phyloP scores from a whole-genome alignment of 2,797 vertebrate species.

The Nasua narica region DNA sequence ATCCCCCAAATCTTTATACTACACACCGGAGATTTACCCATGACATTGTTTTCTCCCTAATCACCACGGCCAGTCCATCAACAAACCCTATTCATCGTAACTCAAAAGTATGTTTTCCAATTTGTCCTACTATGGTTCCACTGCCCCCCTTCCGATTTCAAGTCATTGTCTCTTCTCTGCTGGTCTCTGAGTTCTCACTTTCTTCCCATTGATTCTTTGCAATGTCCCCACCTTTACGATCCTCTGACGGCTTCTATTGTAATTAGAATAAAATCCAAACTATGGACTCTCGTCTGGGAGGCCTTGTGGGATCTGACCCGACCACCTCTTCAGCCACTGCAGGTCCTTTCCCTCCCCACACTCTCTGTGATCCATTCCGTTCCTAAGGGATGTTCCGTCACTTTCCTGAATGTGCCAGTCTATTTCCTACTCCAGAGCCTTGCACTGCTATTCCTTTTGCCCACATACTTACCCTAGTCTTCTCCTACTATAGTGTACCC shows the following conservation, averaged over 20 bases:
- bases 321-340: neutral
- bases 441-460: neutral
- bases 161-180: neutral
- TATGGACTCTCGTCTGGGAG: neutral
- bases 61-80: neutral
- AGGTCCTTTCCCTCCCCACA: neutral
- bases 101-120: neutral
- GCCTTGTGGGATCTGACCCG: neutral
- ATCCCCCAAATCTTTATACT: neutral
- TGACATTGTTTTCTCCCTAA: neutral
- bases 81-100: neutral
- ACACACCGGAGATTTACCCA: neutral
- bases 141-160: neutral
- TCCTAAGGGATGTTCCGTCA: neutral
- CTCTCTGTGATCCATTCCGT: neutral
- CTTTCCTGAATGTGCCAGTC: neutral
- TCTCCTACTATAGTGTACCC: neutral
- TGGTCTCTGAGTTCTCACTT: neutral
- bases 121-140: neutral
- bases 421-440: neutral
- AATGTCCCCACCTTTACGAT: neutral
- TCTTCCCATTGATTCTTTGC: neutral
- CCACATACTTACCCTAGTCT: neutral
- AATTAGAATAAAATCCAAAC: neutral
- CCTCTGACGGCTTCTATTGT: neutral